A percentile compares a stretch with the other conserved stretches of the same genome.
Conservation (phyloP, 2,113 vertebrate species). For the Chloroceryle aenea region DNA sequence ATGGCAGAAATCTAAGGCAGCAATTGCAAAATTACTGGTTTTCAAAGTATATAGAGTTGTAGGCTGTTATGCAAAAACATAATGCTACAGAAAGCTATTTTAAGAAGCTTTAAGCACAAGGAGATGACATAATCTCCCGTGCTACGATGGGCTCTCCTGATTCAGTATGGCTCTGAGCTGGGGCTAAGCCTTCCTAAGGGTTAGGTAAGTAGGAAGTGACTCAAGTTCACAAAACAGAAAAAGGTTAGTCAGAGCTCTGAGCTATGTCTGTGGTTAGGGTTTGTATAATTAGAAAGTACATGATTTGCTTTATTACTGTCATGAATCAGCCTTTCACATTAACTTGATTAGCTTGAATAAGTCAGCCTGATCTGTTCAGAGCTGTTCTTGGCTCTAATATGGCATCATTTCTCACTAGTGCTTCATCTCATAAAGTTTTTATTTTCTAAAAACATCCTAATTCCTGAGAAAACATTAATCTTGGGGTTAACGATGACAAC, state of each 20-base stretch:
- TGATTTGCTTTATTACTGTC: constrained; percentile 18
- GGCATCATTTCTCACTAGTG: background rate
- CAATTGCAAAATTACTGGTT: background rate
- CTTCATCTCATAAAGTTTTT: background rate
- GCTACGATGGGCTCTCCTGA: background rate
- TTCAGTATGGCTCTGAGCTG: background rate
- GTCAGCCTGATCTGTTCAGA: background rate
- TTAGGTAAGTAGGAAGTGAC: background rate
- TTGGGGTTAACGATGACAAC: background rate
- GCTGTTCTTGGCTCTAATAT: background rate
- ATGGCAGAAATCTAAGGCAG: background rate
- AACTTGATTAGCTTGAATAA: constrained; percentile 5
- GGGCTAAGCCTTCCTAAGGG: background rate
- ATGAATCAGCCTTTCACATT: constrained; percentile 8
- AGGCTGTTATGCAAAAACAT: background rate
- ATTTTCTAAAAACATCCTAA: constrained; percentile 16
- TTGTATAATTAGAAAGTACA: constrained; percentile 1
- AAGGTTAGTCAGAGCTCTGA: background rate
- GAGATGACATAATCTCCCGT: background rate
- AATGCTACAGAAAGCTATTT: background rate
- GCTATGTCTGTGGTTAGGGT: background rate
- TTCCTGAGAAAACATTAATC: background rate
- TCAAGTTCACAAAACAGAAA: background rate
- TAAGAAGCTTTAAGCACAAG: constrained; percentile 17
- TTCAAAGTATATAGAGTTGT: background rate